Evolutionary conservation across 2,113 vertebrate species (phyloP).

Genomic region (western clawed frog (Xenopus tropicalis)): DNA sequence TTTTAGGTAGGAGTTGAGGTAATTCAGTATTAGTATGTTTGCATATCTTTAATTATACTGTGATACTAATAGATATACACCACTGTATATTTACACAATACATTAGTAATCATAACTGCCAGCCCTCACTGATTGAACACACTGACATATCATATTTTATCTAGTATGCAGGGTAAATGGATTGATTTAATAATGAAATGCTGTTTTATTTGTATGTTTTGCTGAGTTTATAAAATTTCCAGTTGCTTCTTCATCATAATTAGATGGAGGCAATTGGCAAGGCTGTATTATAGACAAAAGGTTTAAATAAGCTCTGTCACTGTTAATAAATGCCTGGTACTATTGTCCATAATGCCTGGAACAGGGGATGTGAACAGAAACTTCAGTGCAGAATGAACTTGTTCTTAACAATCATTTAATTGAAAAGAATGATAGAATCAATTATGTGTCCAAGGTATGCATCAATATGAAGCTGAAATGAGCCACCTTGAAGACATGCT

Average conservation of each 20-base stretch:
- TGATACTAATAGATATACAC: background rate
- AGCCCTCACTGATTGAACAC: too few relatives aligned
- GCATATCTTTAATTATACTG: too few relatives aligned
- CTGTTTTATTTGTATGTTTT: slow-evolving; percentile 27
- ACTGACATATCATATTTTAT: too few relatives aligned
- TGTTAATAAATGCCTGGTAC: slow-evolving; percentile 36
- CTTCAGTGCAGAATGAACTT: slow-evolving; percentile 40
- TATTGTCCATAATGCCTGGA: slow-evolving; percentile 13
- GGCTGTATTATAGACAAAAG: slow-evolving; percentile 42
- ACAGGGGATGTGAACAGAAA: slow-evolving; percentile 33
- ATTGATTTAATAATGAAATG: slow-evolving; percentile 26
- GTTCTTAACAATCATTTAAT: slow-evolving; percentile 51
- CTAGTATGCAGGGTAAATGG: too few relatives aligned
- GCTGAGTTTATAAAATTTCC: slow-evolving; percentile 43
- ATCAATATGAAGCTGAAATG: slow-evolving; percentile 51
- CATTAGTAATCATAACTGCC: too few relatives aligned
- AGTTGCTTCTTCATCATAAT: slow-evolving; percentile 34
- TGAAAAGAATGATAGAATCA: slow-evolving; percentile 56
- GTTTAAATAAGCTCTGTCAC: slow-evolving; percentile 45
- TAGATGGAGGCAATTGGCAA: slow-evolving; percentile 35
- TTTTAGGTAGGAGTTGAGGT: too few relatives aligned
- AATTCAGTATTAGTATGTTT: too few relatives aligned
- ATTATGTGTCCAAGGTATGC: slow-evolving; percentile 48
- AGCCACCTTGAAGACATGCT: slow-evolving; percentile 48
- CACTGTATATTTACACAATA: too few relatives aligned